Evolutionary conservation across 92 coral and sea anemone species (phyloP), one percentile per base, ranked within the genome.

Genomic region (Umimayanthus kanabou): DNA sequence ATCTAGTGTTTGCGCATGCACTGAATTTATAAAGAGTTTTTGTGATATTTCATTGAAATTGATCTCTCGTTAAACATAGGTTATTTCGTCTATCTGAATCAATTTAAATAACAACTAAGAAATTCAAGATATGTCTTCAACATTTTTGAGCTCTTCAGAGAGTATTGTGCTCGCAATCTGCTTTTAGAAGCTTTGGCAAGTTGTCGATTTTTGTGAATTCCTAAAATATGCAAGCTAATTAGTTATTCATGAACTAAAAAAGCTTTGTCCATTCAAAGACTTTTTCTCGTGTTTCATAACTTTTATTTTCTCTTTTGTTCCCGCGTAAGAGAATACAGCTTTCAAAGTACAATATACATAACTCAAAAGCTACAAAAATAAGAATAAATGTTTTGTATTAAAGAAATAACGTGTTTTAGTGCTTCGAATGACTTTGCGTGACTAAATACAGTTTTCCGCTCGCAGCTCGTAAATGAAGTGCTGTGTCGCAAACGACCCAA

Each of bases 201-300:
- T 89, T 93, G 94, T 18, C 94, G 89, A 79, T 82, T 89, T 94
- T 94, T 85, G 92, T 85, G 64, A 88, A 80, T 88, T 81, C 75
- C 70, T 30, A 14, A 9, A n/a, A 58, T 81, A 73, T 65, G 85
- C 75, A 73, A 86, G 9, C 88, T 91, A 88, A 93, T 94, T 73
- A 94, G 39, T 94, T 89, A 94, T 94, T 94, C 98, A 94, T 91
- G 50, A 78, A 43, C 61, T 8, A 73, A 14, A 9, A 71, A 85
- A 73, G 85, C 86, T 91, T 94, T 88, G 93, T 71, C 64, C 64
- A 85, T 47, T 58, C 84, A 49, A 58, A 28, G 4, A 25, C n/a
- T 71, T 79, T 85, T 66, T 85, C 88, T 87, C 94, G 88, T 82
- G 90, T 50, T 80, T 77, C 66, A 14, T 10, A 40, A 22, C 58